phyloP scores from a whole-genome alignment of 1,140 invertebrate species.

The Brachionus rubens region DNA sequence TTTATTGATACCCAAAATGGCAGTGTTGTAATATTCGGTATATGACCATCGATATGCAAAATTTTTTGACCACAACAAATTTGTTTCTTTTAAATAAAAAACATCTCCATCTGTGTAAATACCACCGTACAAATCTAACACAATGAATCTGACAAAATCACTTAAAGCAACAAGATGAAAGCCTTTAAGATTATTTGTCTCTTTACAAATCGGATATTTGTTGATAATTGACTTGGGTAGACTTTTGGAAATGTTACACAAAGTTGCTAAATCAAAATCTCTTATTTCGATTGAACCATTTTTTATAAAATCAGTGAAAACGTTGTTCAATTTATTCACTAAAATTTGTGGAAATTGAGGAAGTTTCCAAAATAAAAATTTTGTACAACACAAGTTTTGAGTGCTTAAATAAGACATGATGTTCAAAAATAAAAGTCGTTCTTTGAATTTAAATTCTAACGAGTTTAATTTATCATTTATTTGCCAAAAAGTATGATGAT shows the following conservation, averaged over 20 bases:
- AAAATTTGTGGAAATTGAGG: neutral
- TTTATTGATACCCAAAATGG: constrained; percentile 35
- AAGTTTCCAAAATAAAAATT: constrained; percentile 39
- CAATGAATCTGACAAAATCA: constrained; percentile 23
- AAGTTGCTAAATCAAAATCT: neutral
- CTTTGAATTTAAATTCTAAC: neutral
- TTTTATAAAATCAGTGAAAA: no score
- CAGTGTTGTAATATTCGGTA: constrained; percentile 3
- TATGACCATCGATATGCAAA: constrained; percentile 45
- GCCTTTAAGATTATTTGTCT: neutral
- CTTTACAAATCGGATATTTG: constrained; percentile 17
- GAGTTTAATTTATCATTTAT: neutral
- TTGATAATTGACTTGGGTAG: neutral
- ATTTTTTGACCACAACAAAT: constrained; percentile 8
- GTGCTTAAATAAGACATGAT: constrained; percentile 32
- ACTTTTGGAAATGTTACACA: constrained; percentile 11
- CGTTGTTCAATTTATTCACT: neutral
- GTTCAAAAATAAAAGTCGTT: constrained; percentile 1
- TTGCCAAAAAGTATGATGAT: constrained; percentile 46
- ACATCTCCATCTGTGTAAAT: constrained; percentile 40
- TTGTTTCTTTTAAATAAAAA: neutral
- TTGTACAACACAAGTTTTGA: constrained; percentile 32
- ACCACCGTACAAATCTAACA: constrained; percentile 24
- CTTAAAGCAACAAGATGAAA: neutral
- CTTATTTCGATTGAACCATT: neutral